Percentiles rank a stretch among this genome's conserved stretches.
These are phyloP conservation scores for Synanthedon tipuliformis DNA, from an alignment of 2,888 invertebrate species.

Conservation along the genomic window DNA sequence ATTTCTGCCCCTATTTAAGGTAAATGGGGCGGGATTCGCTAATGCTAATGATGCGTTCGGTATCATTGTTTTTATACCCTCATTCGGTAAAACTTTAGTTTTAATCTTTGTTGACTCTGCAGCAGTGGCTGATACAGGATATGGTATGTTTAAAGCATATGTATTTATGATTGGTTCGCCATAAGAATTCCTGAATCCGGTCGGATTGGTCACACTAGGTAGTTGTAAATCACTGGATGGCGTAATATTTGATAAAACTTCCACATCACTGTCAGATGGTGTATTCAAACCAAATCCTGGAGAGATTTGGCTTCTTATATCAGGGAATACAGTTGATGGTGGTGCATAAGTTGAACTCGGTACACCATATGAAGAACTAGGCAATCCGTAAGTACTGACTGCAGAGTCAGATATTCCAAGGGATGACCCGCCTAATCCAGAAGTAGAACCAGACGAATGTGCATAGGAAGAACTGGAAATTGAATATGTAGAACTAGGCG, in stretches of 20 bases:
- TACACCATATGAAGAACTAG: slow-evolving; percentile 17
- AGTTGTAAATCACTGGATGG: slow-evolving; percentile 35
- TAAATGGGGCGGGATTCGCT: slow-evolving; percentile 56
- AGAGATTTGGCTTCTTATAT: neutral
- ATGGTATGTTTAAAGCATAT: slow-evolving; percentile 38
- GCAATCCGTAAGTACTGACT: slow-evolving; percentile 15
- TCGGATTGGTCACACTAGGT: slow-evolving; percentile 44
- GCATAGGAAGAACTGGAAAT: slow-evolving; percentile 9
- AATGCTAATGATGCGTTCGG: slow-evolving; percentile 45
- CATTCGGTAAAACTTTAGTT: slow-evolving; percentile 43
- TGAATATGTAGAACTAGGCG: slow-evolving; percentile 39
- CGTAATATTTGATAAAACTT: slow-evolving; percentile 26
- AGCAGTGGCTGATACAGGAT: slow-evolving; percentile 46
- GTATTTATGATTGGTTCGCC: slow-evolving; percentile 50
- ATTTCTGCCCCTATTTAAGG: slow-evolving; percentile 53
- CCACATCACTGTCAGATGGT: slow-evolving; percentile 19
- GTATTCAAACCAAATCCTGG: neutral
- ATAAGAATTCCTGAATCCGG: slow-evolving; percentile 55
- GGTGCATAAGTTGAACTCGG: slow-evolving; percentile 25
- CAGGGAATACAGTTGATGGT: slow-evolving; percentile 22
- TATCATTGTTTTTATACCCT: slow-evolving; percentile 17
- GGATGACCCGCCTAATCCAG: slow-evolving; percentile 4
- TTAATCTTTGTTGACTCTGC: slow-evolving; percentile 55
- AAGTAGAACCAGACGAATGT: neutral
- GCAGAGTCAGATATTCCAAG: slow-evolving; percentile 2